These are phyloP conservation scores for Leptopilina clavipes DNA, from an alignment of 1,140 invertebrate genomes.

Conservation along the genomic window DNA sequence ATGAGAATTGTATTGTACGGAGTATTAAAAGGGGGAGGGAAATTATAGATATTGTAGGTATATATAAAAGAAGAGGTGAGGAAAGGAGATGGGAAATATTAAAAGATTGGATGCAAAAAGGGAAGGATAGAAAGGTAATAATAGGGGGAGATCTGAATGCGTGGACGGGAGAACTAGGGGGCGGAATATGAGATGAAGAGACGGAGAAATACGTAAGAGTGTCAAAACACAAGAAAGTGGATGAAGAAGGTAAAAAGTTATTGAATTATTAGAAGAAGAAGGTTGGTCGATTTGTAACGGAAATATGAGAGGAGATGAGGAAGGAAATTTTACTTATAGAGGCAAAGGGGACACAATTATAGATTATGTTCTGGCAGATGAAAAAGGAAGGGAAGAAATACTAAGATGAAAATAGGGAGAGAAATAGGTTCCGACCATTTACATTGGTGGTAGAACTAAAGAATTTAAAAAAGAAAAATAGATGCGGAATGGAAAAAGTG, in stretches of 20 bases:
- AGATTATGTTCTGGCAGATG: neutral
- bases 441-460: neutral
- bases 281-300: neutral
- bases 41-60: no score
- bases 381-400: neutral
- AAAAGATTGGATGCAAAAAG: neutral
- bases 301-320: neutral
- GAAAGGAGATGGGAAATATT: neutral
- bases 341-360: neutral
- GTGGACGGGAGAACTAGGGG: neutral
- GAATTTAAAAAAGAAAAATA: neutral
- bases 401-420: neutral
- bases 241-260: neutral
- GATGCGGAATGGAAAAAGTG: neutral
- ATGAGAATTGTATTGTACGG: no score
- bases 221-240: neutral
- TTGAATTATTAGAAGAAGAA: neutral
- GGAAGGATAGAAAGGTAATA: slow-evolving; percentile 34
- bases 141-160: neutral
- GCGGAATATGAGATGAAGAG: neutral
- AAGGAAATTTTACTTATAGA: neutral
- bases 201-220: neutral
- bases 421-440: neutral
- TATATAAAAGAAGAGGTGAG: neutral
- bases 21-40: no score